phyloP scores from a whole-genome alignment of 2,113 vertebrate species.

The Pontoporia blainvillei region DNA sequence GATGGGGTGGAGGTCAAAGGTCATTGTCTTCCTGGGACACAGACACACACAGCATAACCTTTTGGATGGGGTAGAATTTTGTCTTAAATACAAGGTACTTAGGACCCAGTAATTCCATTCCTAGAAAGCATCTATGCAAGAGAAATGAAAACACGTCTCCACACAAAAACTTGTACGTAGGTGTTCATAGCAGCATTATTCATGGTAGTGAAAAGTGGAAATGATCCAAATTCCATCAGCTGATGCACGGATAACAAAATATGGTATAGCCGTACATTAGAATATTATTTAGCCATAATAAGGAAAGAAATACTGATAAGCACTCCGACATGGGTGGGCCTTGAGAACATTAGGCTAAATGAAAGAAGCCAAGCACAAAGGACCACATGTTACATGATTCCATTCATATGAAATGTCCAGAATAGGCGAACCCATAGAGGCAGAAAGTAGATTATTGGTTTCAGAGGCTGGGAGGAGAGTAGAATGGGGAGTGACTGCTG shows the following conservation, averaged over 20 bases:
- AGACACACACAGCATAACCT: background rate
- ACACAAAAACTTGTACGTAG: background rate
- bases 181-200: background rate
- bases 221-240: background rate
- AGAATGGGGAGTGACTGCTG: background rate
- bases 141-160: background rate
- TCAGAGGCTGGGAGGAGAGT: background rate
- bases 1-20: background rate
- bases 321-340: background rate
- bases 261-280: fast-evolving
- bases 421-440: background rate
- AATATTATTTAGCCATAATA: fast-evolving
- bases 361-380: background rate
- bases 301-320: fast-evolving
- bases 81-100: background rate
- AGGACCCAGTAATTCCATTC: background rate
- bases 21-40: background rate
- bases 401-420: background rate
- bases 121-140: background rate
- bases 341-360: fast-evolving
- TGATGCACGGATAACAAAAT: fast-evolving
- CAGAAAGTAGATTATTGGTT: background rate
- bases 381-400: fast-evolving
- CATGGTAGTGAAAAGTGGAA: background rate
- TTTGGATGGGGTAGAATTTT: background rate